Percentiles rank a stretch among this genome's conserved stretches.
Conservation (phyloP, 2,113 vertebrate genomes). For the Percopsis transmontana region DNA sequence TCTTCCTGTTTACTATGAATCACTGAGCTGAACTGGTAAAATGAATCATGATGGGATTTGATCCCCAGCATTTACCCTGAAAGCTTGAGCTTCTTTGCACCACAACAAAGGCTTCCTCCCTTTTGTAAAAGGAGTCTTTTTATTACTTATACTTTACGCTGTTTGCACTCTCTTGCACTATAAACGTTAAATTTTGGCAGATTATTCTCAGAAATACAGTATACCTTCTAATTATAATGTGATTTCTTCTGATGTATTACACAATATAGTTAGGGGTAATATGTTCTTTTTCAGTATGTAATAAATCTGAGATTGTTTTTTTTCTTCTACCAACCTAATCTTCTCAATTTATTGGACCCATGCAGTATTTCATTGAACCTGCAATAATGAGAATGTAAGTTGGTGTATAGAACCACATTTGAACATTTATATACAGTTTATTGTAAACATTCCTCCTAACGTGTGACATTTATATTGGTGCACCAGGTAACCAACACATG, state of each 20-base stretch:
- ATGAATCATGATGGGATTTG: too few species aligned
- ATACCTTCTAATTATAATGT: slow-evolving; percentile 7
- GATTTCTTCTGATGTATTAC: slow-evolving; percentile 1
- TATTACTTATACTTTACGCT: background rate
- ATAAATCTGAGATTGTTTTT: slow-evolving; percentile 24
- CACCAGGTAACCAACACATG: slow-evolving; percentile 23
- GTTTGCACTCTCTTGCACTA: background rate
- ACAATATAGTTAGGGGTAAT: background rate
- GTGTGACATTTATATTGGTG: slow-evolving; percentile 41
- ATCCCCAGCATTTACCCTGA: too few species aligned
- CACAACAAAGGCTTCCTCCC: too few species aligned
- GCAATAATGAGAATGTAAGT: background rate
- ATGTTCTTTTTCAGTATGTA: background rate
- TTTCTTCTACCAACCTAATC: background rate
- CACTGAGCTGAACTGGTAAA: background rate
- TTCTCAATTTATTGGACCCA: background rate
- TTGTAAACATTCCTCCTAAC: slow-evolving; percentile 54
- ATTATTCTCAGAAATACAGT: background rate
- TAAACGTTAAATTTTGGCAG: slow-evolving; percentile 24
- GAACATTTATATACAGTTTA: slow-evolving; percentile 69
- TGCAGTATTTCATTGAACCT: background rate
- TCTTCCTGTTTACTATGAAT: background rate
- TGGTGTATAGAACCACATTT: slow-evolving; percentile 1
- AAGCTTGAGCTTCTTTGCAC: too few species aligned
- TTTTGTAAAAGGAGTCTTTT: too few species aligned